Conservation (phyloP, 1,140 invertebrate genomes). For the Megathymus violae region DNA sequence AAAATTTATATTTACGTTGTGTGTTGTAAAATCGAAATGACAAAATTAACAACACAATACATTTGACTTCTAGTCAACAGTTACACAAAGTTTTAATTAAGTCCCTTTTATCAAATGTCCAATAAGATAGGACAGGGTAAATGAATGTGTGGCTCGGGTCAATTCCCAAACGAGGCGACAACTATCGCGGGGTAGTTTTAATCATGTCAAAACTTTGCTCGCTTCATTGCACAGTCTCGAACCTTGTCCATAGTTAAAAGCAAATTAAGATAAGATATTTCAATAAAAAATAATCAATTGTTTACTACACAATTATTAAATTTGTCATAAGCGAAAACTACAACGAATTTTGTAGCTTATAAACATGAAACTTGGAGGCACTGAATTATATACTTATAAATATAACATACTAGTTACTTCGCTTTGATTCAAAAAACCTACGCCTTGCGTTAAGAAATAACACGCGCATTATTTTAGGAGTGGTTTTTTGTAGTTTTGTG, state of each 20-base stretch:
- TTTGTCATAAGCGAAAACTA: too few relatives aligned
- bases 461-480: too few relatives aligned
- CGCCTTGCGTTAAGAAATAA: too few relatives aligned
- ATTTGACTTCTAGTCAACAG: slow-evolving; percentile 43
- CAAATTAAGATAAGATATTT: too few relatives aligned
- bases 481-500: too few relatives aligned
- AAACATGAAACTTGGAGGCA: too few relatives aligned
- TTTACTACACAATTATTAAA: too few relatives aligned
- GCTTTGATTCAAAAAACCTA: too few relatives aligned
- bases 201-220: slow-evolving; percentile 65
- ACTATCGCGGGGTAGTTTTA: slow-evolving; percentile 68
- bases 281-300: too few relatives aligned
- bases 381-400: too few relatives aligned
- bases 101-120: slow-evolving; percentile 55
- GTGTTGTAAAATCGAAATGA: not conserved
- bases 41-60: slow-evolving; percentile 26
- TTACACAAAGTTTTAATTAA: slow-evolving; percentile 64
- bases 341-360: too few relatives aligned
- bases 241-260: slow-evolving; percentile 39
- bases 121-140: slow-evolving; percentile 37
- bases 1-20: not conserved
- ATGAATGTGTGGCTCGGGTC: slow-evolving; percentile 52
- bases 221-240: slow-evolving; percentile 48
- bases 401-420: too few relatives aligned
- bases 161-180: slow-evolving; percentile 61